Evolutionary conservation across 2,888 invertebrate species (phyloP).

Genomic region (Tetragonisca angustula): DNA sequence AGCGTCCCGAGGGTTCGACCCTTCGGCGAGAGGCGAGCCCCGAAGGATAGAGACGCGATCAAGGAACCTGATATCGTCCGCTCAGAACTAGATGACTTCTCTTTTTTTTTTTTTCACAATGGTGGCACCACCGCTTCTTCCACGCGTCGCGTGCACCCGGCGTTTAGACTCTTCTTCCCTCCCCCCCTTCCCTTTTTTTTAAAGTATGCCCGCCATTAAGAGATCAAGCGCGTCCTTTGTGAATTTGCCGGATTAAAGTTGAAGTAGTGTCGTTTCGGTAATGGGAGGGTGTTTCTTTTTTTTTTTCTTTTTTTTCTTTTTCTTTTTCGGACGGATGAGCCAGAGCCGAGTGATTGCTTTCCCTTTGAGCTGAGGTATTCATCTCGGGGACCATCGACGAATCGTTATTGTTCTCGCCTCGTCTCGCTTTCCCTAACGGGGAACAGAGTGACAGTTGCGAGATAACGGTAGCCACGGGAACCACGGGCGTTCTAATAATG

Average conservation of each 20-base stretch:
- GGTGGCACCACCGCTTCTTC: constrained; percentile 63
- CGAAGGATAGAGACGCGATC: constrained; percentile 75
- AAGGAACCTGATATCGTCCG: constrained; percentile 83
- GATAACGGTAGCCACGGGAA: background rate
- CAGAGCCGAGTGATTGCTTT: too few relatives aligned
- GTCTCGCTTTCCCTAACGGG: too few relatives aligned
- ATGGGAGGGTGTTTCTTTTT: background rate
- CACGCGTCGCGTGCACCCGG: background rate
- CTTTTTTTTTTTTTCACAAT: constrained; percentile 78
- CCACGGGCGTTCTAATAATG: background rate
- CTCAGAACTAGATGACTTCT: constrained; percentile 79
- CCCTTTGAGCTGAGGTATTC: background rate
- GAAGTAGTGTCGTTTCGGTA: background rate
- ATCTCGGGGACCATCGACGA: too few relatives aligned
- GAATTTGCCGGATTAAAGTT: background rate
- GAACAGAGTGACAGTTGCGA: too few relatives aligned
- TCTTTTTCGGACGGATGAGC: background rate
- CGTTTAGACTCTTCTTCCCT: constrained; percentile 24
- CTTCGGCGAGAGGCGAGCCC: constrained; percentile 66
- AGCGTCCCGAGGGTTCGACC: constrained; percentile 80
- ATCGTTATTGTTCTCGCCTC: too few relatives aligned
- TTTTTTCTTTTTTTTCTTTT: background rate
- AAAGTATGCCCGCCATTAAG: constrained; percentile 48
- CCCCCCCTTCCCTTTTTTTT: background rate
- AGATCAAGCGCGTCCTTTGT: constrained; percentile 23